A percentile compares a stretch with the other conserved stretches of the same genome.
phyloP scores from a whole-genome alignment of 2,797 vertebrate genomes.

The Discoglossus pictus region DNA sequence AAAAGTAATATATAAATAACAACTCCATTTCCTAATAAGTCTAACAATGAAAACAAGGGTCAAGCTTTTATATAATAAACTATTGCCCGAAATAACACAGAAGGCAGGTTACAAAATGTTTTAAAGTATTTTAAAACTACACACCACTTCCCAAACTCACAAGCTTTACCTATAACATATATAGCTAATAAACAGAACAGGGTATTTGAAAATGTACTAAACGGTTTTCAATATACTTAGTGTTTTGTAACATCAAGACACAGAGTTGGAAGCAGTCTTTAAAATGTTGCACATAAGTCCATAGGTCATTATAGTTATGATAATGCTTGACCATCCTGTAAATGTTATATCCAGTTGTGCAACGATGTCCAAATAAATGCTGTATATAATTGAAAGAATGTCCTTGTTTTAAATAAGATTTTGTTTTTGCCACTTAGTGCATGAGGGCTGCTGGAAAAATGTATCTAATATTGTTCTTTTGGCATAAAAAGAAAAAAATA shows the following conservation, averaged over 20 bases:
- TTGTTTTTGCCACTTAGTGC: conserved; percentile 59
- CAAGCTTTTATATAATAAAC: conserved; percentile 53
- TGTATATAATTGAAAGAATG: conserved; percentile 27
- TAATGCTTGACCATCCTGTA: conserved; percentile 43
- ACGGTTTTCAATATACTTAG: conserved; percentile 56
- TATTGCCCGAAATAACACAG: conserved; percentile 65
- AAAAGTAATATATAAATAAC: conserved; percentile 42
- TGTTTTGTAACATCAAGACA: conserved; percentile 46
- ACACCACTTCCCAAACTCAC: conserved; percentile 67
- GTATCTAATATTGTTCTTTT: conserved; percentile 45
- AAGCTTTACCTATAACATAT: conserved; percentile 67
- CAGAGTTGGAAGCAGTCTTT: conserved; percentile 48
- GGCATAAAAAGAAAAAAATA: conserved; percentile 27
- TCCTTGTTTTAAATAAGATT: conserved; percentile 33
- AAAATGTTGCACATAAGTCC: conserved; percentile 73
- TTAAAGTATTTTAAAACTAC: conserved; percentile 67
- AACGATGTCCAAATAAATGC: conserved; percentile 56
- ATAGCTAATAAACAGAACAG: conserved; percentile 55
- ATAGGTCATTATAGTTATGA: conserved; percentile 52
- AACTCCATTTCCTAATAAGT: conserved; percentile 52
- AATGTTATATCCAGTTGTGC: conserved; percentile 38
- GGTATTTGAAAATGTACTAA: conserved; percentile 52
- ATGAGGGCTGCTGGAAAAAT: conserved; percentile 62
- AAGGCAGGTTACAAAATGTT: conserved; percentile 61
- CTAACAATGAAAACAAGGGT: conserved; percentile 53